phyloP scores from a whole-genome alignment of 35 echinoderm and acorn worm genomes.

The Ophioderma brevispina region DNA sequence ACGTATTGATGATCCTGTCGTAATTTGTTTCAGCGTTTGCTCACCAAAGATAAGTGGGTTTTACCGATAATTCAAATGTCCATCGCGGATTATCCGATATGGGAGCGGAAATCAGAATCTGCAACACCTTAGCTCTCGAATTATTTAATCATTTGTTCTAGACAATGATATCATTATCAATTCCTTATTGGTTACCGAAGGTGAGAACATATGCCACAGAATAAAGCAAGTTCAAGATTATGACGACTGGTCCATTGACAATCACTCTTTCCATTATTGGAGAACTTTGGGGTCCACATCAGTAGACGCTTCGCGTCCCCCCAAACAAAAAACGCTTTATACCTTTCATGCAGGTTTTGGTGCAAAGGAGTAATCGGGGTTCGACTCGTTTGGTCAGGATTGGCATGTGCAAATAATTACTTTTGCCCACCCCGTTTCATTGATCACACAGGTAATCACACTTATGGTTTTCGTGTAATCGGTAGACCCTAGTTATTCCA shows the following conservation, averaged over 20 bases:
- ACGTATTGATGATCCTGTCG: conserved; percentile 6
- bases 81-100: conserved; percentile 12
- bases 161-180: conserved; percentile 16
- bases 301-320: conserved; percentile 41
- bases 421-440: conserved; percentile 33
- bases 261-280: conserved; percentile 3
- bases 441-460: conserved; percentile 5
- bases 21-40: background rate
- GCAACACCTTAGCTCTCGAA: conserved; percentile 2
- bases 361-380: background rate
- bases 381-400: conserved; percentile 51
- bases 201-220: conserved; percentile 34
- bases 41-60: conserved; percentile 22
- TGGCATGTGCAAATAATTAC: conserved; percentile 36
- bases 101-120: conserved; percentile 26
- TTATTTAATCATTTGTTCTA: conserved; percentile 12
- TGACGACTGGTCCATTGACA: conserved; percentile 49
- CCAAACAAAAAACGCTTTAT: background rate
- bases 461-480: background rate
- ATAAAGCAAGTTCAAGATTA: conserved; percentile 24
- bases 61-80: conserved; percentile 33
- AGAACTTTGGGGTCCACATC: conserved; percentile 29
- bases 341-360: conserved; percentile 50
- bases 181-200: conserved; percentile 27
- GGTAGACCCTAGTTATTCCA: conserved; percentile 10